Percentiles rank a stretch among this genome's conserved stretches.
Evolutionary conservation across 2,113 vertebrate genomes (phyloP).

Genomic region (Lethenteron reissneri): DNA sequence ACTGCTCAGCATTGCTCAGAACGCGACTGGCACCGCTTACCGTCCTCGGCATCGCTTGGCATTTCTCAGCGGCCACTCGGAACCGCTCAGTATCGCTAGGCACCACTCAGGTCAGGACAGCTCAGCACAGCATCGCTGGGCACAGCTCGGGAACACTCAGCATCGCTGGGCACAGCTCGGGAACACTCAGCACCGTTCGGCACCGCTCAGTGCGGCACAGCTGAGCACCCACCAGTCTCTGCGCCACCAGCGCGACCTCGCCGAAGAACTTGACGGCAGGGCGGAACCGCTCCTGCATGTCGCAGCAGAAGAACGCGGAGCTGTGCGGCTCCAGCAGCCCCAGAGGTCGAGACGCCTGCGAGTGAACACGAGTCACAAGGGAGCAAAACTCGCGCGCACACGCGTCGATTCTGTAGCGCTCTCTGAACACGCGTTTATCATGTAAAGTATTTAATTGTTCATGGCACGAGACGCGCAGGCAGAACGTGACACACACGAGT

Average conservation of each 20-base stretch:
- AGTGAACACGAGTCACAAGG: too few relatives aligned
- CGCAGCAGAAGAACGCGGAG: constrained; percentile 64
- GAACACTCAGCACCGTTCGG: neutral
- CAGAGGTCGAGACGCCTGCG: too few relatives aligned
- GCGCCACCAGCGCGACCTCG: constrained; percentile 58
- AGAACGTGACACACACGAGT: neutral
- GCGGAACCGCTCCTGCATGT: constrained; percentile 64
- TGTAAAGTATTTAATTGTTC: too few relatives aligned
- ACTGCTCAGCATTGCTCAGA: too few relatives aligned
- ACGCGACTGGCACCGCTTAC: too few relatives aligned
- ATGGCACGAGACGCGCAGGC: too few relatives aligned
- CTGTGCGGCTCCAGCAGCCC: constrained; percentile 29
- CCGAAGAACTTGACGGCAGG: constrained; percentile 69
- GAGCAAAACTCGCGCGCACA: too few relatives aligned
- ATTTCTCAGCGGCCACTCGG: neutral
- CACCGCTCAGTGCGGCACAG: neutral
- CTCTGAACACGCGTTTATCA: too few relatives aligned
- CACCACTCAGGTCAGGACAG: neutral
- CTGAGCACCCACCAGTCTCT: constrained; percentile 33
- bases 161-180: neutral
- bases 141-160: neutral
- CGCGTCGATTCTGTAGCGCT: too few relatives aligned
- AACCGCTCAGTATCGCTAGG: neutral
- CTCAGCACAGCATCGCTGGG: neutral
- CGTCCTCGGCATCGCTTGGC: neutral